These are phyloP conservation scores for Cricetomys ansorgei DNA, from an alignment of 2,113 vertebrate genomes.

Conservation along the genomic window DNA sequence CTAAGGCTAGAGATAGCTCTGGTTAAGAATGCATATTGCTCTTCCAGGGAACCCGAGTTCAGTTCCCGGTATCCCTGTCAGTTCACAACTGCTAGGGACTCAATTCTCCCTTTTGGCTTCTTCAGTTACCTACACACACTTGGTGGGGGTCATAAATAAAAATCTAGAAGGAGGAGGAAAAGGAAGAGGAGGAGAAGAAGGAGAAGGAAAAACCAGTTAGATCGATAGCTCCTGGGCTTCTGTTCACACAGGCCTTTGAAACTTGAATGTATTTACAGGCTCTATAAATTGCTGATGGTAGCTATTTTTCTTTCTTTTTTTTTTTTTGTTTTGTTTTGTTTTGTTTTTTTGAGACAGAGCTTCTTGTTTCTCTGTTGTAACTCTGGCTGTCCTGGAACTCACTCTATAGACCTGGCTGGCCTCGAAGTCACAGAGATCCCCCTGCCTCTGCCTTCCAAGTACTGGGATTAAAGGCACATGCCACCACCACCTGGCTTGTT, in stretches of 20 bases:
- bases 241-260: not conserved
- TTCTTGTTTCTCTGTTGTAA: too few species aligned
- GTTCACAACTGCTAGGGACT: not conserved
- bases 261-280: not conserved
- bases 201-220: not conserved
- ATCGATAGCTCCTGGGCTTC: not conserved
- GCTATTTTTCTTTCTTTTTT: too few species aligned
- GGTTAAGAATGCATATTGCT: not conserved
- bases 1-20: not conserved
- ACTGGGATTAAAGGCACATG: too few species aligned
- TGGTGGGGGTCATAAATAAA: not conserved
- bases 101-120: not conserved
- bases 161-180: not conserved
- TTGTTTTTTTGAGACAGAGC: too few species aligned
- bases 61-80: not conserved
- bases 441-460: too few species aligned
- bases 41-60: not conserved
- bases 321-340: too few species aligned
- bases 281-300: not conserved
- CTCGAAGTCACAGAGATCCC: too few species aligned
- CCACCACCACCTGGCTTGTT: too few species aligned
- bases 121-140: not conserved
- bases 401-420: too few species aligned
- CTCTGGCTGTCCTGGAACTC: too few species aligned
- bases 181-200: too few species aligned